A percentile compares a stretch with the other conserved stretches of the same genome.
Evolutionary conservation across 2,113 vertebrate species (phyloP).

Genomic region (Ranitomeya imitator): DNA sequence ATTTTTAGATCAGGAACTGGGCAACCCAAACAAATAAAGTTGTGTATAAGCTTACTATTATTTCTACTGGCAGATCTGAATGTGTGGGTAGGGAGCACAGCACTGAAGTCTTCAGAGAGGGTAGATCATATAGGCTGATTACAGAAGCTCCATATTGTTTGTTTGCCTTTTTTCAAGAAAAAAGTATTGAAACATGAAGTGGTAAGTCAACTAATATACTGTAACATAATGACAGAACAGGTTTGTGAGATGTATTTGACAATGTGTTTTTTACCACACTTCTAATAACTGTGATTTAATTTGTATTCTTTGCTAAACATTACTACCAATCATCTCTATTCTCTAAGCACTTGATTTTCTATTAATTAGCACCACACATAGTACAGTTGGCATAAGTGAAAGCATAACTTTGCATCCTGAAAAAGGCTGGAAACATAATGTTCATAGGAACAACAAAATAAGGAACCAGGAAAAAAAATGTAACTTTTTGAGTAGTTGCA

Average conservation of each 20-base stretch:
- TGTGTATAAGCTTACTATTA: too few relatives aligned
- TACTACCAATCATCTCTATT: not conserved
- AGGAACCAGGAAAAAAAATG: not conserved
- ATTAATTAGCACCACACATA: not conserved
- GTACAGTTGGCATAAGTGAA: constrained; percentile 8
- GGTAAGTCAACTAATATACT: too few relatives aligned
- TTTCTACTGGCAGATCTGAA: too few relatives aligned
- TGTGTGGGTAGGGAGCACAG: too few relatives aligned
- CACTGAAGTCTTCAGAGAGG: too few relatives aligned
- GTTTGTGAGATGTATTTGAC: not conserved
- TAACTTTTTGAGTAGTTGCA: constrained; percentile 40
- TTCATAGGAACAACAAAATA: constrained; percentile 9
- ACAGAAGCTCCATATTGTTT: too few relatives aligned
- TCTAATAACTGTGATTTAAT: not conserved
- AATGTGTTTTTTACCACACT: not conserved
- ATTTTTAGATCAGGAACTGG: too few relatives aligned
- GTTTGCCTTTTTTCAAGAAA: too few relatives aligned
- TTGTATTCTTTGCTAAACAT: not conserved
- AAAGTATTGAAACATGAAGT: too few relatives aligned
- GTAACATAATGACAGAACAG: too few relatives aligned
- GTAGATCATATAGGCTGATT: too few relatives aligned
- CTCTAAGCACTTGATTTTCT: not conserved
- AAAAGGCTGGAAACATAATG: constrained; percentile 35
- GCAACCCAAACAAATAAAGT: too few relatives aligned
- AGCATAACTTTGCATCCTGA: constrained; percentile 7